Evolutionary conservation across 2,113 vertebrate genomes (phyloP).

Genomic region (Aegypius monachus): DNA sequence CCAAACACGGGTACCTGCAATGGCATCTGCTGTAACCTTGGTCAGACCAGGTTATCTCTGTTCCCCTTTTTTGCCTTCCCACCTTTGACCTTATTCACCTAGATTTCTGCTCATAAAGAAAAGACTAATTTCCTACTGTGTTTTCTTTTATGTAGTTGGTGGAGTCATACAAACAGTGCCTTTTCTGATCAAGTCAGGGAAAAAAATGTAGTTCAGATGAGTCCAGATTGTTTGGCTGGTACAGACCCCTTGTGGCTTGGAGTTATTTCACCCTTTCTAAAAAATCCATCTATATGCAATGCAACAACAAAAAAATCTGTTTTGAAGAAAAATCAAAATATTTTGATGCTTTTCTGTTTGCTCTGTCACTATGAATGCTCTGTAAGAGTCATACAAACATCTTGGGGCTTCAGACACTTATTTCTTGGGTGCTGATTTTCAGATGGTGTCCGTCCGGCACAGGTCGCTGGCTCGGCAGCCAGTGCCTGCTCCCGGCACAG

Average conservation of each 20-base stretch:
- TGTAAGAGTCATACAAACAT: neutral
- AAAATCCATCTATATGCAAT: neutral
- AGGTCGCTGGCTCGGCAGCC: neutral
- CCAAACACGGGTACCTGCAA: rapidly evolving
- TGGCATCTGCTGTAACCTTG: neutral
- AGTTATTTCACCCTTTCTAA: neutral
- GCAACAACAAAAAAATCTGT: neutral
- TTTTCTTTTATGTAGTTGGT: rapidly evolving
- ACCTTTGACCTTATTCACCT: neutral
- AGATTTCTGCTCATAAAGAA: neutral
- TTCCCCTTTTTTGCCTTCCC: neutral
- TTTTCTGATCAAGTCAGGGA: neutral
- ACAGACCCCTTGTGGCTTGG: neutral
- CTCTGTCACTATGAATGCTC: neutral
- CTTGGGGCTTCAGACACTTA: neutral
- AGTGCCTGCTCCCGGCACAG: rapidly evolving
- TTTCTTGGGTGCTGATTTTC: neutral
- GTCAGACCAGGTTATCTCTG: neutral
- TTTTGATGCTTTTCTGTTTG: neutral
- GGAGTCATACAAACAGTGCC: neutral
- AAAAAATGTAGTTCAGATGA: neutral
- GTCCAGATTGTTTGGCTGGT: neutral
- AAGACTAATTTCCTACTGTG: neutral
- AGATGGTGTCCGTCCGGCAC: rapidly evolving
- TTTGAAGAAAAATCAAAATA: neutral